These are phyloP conservation scores for Arrhopalites spinosus DNA, from an alignment of 2,888 invertebrate species.

Conservation along the genomic window DNA sequence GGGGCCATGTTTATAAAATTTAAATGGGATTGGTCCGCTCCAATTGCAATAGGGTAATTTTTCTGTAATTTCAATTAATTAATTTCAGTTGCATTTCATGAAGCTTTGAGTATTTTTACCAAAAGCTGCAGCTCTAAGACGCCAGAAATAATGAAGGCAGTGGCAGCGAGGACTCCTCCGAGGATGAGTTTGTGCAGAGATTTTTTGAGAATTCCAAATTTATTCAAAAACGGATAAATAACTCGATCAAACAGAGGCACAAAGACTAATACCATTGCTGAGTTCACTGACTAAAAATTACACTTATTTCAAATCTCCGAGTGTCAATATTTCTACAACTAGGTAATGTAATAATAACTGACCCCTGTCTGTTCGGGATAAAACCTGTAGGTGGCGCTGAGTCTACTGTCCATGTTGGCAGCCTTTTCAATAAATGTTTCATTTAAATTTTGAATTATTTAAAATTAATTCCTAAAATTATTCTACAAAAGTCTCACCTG, in stretches of 20 bases:
- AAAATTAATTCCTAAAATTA: neutral
- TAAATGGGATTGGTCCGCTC: neutral
- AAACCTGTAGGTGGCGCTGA: too few species aligned
- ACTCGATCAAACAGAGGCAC: conserved; percentile 61
- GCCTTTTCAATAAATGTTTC: neutral
- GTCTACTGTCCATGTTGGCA: too few species aligned
- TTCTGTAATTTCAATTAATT: neutral
- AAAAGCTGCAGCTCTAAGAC: neutral
- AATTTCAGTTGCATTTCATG: neutral
- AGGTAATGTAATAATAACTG: neutral
- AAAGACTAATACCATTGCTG: neutral
- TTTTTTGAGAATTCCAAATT: conserved; percentile 57
- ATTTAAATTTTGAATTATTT: neutral
- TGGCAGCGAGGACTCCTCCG: conserved; percentile 62
- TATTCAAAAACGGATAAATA: conserved; percentile 60
- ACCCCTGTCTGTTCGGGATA: neutral
- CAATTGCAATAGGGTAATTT: neutral
- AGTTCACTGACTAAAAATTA: neutral
- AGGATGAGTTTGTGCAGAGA: conserved; percentile 63
- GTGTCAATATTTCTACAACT: neutral
- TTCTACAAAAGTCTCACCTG: neutral
- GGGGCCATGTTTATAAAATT: neutral
- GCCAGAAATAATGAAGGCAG: conserved; percentile 62
- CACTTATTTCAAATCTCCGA: neutral
- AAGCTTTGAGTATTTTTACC: neutral